These are phyloP conservation scores for Melangyna quadrimaculata DNA, from an alignment of 2,888 invertebrate genomes.

Conservation along the genomic window DNA sequence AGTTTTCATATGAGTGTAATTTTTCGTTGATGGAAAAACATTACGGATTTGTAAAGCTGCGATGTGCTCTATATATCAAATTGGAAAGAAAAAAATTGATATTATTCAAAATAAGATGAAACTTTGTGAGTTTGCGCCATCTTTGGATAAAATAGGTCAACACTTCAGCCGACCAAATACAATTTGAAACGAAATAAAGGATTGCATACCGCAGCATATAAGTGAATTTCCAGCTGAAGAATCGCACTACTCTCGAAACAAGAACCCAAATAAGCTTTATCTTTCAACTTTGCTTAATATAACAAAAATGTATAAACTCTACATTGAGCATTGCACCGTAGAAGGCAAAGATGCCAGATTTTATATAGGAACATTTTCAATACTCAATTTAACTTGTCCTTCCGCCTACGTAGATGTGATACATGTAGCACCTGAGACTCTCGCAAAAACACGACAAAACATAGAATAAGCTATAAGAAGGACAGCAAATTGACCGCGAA, in stretches of 20 bases:
- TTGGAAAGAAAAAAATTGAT: neutral
- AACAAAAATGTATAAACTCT: constrained; percentile 70
- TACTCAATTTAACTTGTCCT: neutral
- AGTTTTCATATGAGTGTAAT: too few species aligned
- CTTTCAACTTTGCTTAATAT: neutral
- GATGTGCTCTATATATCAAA: neutral
- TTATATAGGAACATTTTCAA: constrained; percentile 1
- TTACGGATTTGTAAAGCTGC: neutral
- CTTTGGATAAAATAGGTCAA: neutral
- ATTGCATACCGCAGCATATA: neutral
- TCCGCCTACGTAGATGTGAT: neutral
- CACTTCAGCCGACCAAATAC: neutral
- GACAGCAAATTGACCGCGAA: too few species aligned
- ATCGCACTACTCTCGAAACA: too few species aligned
- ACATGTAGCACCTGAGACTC: constrained; percentile 7
- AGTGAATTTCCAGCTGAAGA: neutral
- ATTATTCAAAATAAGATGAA: neutral
- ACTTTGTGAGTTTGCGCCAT: neutral
- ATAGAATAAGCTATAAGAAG: neutral
- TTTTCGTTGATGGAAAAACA: neutral
- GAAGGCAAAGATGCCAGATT: constrained; percentile 46
- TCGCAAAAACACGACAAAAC: constrained; percentile 6
- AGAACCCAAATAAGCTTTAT: too few species aligned
- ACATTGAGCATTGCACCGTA: constrained; percentile 20
- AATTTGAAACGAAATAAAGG: neutral